Evolutionary conservation across 2,113 vertebrate species (phyloP).

Genomic region (Gopherus flavomarginatus): DNA sequence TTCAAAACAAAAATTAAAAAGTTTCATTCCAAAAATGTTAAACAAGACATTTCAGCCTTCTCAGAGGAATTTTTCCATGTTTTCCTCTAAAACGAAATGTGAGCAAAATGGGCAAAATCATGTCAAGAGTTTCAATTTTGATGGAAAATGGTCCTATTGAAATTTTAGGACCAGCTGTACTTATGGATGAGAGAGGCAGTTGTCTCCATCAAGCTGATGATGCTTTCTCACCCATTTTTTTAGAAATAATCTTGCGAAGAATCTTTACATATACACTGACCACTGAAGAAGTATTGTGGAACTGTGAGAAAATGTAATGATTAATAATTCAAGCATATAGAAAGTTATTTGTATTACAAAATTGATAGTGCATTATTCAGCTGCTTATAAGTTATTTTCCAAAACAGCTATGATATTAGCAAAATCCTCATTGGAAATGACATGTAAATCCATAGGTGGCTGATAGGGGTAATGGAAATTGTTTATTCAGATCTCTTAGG

Average conservation of each 20-base stretch:
- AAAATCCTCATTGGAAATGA: neutral
- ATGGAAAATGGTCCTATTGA: no score
- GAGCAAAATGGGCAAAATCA: no score
- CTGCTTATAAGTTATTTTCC: neutral
- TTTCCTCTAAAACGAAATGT: no score
- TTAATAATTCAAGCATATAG: neutral
- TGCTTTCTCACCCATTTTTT: neutral
- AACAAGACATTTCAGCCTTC: no score
- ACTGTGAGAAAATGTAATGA: neutral
- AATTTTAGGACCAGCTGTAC: neutral
- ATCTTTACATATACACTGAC: neutral
- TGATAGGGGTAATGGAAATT: neutral
- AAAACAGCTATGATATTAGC: neutral
- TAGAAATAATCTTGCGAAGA: neutral
- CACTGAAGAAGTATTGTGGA: neutral
- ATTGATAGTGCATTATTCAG: neutral
- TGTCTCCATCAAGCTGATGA: fast-evolving
- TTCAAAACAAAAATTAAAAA: no score
- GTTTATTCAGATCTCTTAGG: neutral
- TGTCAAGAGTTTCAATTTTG: no score
- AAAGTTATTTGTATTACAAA: neutral
- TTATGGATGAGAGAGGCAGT: neutral
- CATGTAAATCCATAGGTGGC: neutral
- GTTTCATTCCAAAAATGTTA: no score
- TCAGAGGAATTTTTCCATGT: no score